Evolutionary conservation across 2,888 invertebrate genomes (phyloP), one percentile per base, ranked within the genome.

Genomic region (Hirtodrosophila histrioides): DNA sequence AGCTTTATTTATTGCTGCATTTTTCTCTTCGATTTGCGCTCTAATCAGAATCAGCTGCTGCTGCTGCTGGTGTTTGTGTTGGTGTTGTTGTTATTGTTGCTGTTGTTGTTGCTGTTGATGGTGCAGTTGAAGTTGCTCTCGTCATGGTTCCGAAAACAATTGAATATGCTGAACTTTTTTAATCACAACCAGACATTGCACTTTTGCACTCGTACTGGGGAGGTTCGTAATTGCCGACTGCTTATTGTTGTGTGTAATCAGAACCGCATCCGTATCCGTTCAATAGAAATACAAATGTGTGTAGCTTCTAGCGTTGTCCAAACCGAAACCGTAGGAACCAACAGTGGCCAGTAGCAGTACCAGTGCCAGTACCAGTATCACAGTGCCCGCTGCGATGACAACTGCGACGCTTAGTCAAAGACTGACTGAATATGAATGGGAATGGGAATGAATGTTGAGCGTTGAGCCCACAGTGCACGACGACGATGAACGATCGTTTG

Each of bases 321-420:
- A 62, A 35, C 61, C 12, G 55, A 54, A 51, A 58, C 41, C 69
- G 74, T 9, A 75, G 75, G 60, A 74, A 68, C 54, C 44, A 17
- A 63, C 67, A 43, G 46, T 48, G 29, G 39, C 65, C 41, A 53
- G 73, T 58, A 67, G 62, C 61, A 24, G 35, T 64, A 39, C 49
- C 41, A 43, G 43, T 51, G 33, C 5, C 27, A 27, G 31, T 31
- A 56, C 36, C 43, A 35, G 10, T 46, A 65, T 41, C 72, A 66
- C 69, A 75, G 76, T 74, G 70, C 50, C 69, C 70, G 78, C 64
- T 67, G 56, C 70, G 66, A 66, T 65, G 63, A 71, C 75, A 68
- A 76, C 75, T 70, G 71, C 67, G 74, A 75, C 75, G 85, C 78
- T 79, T 70, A 86, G 82, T 85, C 84, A 85, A 84, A 84, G 87